phyloP scores from a whole-genome alignment of 2,797 vertebrate genomes.

The Pangasius djambal region DNA sequence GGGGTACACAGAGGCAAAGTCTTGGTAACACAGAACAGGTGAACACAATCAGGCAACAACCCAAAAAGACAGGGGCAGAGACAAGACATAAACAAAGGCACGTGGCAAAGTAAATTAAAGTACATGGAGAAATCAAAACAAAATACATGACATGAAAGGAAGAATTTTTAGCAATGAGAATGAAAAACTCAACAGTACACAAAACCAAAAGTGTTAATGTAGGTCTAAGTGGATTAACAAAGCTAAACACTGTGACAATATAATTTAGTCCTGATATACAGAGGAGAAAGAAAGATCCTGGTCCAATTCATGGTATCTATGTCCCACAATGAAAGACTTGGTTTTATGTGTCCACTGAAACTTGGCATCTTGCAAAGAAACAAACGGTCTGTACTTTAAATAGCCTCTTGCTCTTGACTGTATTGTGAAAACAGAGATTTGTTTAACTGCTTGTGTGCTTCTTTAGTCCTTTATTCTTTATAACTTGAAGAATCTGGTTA shows the following conservation, averaged over 20 bases:
- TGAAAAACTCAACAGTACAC: not conserved
- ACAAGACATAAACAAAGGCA: not conserved
- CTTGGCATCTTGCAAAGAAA: constrained; percentile 17
- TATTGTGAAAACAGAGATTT: constrained; percentile 1
- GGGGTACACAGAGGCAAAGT: not conserved
- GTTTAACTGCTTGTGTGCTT: not conserved
- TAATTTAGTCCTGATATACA: not conserved
- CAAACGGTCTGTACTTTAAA: not conserved
- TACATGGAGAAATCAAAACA: not conserved
- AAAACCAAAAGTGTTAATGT: not conserved
- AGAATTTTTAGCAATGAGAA: not conserved
- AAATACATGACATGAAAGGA: not conserved
- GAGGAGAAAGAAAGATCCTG: not conserved
- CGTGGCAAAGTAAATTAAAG: not conserved
- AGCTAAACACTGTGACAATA: not conserved
- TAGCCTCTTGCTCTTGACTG: not conserved
- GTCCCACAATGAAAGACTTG: constrained; percentile 1
- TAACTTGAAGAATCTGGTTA: not conserved
- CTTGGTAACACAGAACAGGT: not conserved
- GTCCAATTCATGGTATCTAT: not conserved
- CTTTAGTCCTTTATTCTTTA: not conserved
- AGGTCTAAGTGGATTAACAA: not conserved
- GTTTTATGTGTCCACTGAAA: constrained; percentile 44
- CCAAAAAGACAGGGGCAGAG: not conserved
- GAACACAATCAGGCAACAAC: not conserved